phyloP scores from a whole-genome alignment of 2,113 vertebrate species.

The Ctenodactylus gundi region DNA sequence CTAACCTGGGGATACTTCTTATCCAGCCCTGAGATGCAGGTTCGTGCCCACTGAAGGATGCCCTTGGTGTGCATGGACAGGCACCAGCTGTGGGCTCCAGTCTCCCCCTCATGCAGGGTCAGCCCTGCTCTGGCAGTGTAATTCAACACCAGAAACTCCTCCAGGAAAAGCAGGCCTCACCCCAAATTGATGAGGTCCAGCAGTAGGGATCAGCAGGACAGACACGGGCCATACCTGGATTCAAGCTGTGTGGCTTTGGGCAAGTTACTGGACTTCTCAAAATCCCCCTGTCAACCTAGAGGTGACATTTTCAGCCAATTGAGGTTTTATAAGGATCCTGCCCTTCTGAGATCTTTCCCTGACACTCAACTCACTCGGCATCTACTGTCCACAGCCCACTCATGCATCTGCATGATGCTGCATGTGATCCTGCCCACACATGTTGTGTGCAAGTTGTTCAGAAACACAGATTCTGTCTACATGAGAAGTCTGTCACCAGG shows the following conservation, averaged over 20 bases:
- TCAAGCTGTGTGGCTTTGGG: not conserved
- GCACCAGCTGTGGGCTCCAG: no score
- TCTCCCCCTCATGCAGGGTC: fast-evolving
- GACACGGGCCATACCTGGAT: not conserved
- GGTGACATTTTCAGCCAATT: not conserved
- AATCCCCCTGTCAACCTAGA: not conserved
- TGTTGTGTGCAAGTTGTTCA: not conserved
- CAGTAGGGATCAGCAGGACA: fast-evolving
- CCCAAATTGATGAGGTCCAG: not conserved
- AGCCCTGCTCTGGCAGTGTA: not conserved
- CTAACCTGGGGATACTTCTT: no score
- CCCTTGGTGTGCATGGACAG: not conserved
- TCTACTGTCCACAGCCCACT: not conserved
- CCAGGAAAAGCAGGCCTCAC: not conserved
- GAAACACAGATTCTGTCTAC: not conserved
- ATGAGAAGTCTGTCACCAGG: not conserved
- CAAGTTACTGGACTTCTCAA: not conserved
- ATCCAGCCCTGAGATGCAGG: not conserved
- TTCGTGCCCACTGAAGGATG: not conserved
- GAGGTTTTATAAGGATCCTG: not conserved
- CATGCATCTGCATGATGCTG: no score
- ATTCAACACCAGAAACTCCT: not conserved
- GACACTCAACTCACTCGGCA: not conserved
- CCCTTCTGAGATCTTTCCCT: not conserved
- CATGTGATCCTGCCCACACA: not conserved